These are phyloP conservation scores for honey bee (Apis mellifera) DNA, from an alignment of 1,140 invertebrate species.

Conservation along the genomic window DNA sequence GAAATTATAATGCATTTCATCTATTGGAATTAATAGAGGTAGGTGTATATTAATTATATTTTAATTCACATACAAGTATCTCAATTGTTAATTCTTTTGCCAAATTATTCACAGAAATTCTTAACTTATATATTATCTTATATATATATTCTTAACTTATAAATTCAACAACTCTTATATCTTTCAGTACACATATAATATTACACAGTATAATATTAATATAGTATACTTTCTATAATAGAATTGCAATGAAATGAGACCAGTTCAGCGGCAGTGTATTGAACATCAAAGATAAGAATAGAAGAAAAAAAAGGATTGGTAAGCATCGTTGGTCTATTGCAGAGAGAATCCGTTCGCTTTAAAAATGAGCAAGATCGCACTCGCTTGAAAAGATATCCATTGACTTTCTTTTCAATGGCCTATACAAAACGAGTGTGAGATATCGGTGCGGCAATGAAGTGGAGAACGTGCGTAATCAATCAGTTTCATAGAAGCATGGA, in stretches of 20 bases:
- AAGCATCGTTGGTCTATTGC: not conserved
- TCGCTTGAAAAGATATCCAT: slow-evolving; percentile 68
- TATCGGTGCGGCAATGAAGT: slow-evolving; percentile 53
- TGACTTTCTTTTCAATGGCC: slow-evolving; percentile 68
- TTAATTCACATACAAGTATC: no score
- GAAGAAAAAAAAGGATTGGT: slow-evolving; percentile 13
- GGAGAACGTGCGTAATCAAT: slow-evolving; percentile 72
- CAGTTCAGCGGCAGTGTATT: not conserved
- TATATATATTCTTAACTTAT: no score
- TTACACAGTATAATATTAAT: no score
- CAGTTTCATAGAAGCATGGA: slow-evolving; percentile 71
- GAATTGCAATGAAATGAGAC: not conserved
- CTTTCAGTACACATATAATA: no score
- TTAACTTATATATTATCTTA: no score
- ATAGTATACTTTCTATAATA: not conserved
- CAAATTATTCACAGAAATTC: not conserved
- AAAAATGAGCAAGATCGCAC: slow-evolving; percentile 57
- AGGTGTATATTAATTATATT: no score
- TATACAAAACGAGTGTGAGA: slow-evolving; percentile 55
- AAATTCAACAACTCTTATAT: not conserved
- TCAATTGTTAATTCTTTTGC: not conserved
- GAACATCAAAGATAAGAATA: slow-evolving; percentile 45
- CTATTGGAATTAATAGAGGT: no score
- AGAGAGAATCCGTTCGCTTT: slow-evolving; percentile 34
- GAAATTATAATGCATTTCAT: no score